Base-by-base conservation (phyloP, 2,797 vertebrate genomes). In the Gallinago nigripennis region DNA sequence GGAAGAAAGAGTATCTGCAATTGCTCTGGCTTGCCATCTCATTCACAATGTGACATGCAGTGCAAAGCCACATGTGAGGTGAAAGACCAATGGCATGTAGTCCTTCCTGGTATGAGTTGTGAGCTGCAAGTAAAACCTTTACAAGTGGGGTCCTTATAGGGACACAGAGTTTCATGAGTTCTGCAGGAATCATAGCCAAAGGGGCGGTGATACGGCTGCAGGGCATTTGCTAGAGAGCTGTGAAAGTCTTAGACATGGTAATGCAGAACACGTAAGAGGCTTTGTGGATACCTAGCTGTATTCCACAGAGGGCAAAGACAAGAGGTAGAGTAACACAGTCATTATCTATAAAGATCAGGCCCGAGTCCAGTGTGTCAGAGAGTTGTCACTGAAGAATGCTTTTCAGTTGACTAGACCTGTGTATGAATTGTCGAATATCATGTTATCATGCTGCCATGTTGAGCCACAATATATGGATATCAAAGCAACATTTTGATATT, bases 171-270 rank as follows among this genome's bases (percentile, higher is more conserved):
- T 94, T 88, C 83, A 63, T 54, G 66, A 86, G 50, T 65, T 76
- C 51, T 93, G n/a, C 65, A 75, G 63, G 66, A 90, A 76, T 35
- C 2, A 3, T 83, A 87, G 87, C 73, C 90, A 95, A 93, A 76
- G 50, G 39, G 70, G 54, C 1, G 20, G 50, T 95, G 82, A 33
- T 88, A 91, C 76, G 85, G 80, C 80, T 91, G 41, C 73, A 92
- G 95, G 86, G 50, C 82, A 88, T 92, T 91, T 0, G 0, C 54
- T 92, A n/a, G 61, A 71, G 86, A 83, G 37, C 63, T 48, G 73
- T 51, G 60, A 72, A 78, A 88, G 39, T 56, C 73, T 96, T 76
- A 93, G 86, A 86, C 77, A 56, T 84, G 54, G 46, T 86, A 96
- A 93, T 84, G 45, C 17, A 81, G 54, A 56, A 65, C 0, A 5